Evolutionary conservation across 2,113 vertebrate genomes (phyloP), one percentile per base, ranked within the genome.

Genomic region (Periophthalmodon schlosseri): DNA sequence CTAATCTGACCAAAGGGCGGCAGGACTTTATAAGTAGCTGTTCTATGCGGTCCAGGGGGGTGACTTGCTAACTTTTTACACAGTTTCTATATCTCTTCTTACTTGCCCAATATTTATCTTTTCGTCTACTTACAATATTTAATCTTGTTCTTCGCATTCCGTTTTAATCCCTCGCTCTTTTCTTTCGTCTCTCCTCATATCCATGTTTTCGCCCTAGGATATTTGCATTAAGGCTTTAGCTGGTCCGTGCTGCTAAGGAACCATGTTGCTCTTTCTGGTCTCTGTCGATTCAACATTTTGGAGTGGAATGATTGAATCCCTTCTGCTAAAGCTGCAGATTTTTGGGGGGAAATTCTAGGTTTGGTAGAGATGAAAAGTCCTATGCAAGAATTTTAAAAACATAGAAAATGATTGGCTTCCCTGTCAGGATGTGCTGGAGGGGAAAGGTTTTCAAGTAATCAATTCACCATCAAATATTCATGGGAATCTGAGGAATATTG

Each of bases 141-240:
- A 76, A 83, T 76, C 46, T 34, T 72, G 33, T 65, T 57, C 54
- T 67, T 65, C 47, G 21, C 10, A 74, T 68, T 57, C 34, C 11
- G 18, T 50, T 64, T 70, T 46, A 46, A 60, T 77, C 44, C 44
- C 23, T 72, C 36, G 23, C 50, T 78, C 54, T 21, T 73, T 76
- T 39, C 24, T 49, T 47, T 24, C 47, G 18, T 66, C 52, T 24
- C 16, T 68, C n/a, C 49, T 34, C 72, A 23, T 76, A 69, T 36
- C 69, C 18, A 72, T 81, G 73, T 65, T 69, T 58, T 70, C 21
- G 68, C 75, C 75, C 57, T 8, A 44, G 80, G 82, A 56, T 77
- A 75, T 78, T 82, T 87, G 68, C 67, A 78, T 83, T 87, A 64
- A 68, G 6, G 68, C 56, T 74, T 76, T 77, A 54, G 57, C 28